phyloP scores from a whole-genome alignment of 2,888 invertebrate species.

The Mantis religiosa region DNA sequence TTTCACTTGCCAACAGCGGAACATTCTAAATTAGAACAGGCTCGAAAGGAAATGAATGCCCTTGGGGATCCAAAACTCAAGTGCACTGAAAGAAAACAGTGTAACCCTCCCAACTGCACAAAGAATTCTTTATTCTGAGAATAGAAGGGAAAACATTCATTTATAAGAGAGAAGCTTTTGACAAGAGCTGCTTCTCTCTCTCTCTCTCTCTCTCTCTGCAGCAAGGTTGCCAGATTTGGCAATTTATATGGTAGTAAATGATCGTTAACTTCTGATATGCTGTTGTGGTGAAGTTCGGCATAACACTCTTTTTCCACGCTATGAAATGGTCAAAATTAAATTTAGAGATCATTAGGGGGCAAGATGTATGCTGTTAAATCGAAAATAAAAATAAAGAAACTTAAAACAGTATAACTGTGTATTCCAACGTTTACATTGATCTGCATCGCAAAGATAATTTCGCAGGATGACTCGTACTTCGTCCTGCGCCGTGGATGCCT shows the following conservation, averaged over 20 bases:
- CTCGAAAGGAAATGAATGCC: background rate
- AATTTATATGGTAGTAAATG: background rate
- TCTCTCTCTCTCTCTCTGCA: background rate
- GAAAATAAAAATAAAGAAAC: no score
- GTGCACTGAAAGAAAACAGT: background rate
- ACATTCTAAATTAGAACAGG: background rate
- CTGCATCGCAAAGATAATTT: no score
- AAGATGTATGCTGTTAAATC: no score
- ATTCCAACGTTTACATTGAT: no score
- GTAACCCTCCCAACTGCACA: background rate
- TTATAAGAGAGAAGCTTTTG: background rate
- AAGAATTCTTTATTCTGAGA: background rate
- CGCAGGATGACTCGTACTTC: no score
- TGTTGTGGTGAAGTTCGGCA: no score
- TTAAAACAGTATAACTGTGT: no score
- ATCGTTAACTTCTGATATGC: no score
- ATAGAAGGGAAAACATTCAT: background rate
- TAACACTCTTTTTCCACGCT: no score
- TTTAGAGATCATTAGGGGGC: no score
- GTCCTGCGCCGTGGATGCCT: no score
- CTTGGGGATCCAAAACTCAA: background rate
- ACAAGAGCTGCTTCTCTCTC: background rate
- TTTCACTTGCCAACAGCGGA: background rate
- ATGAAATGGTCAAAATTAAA: no score
- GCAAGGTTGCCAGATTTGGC: background rate